A percentile compares a stretch with the other conserved stretches of the same genome.
phyloP scores from a whole-genome alignment of 2,888 invertebrate species.

The Mimas tiliae region DNA sequence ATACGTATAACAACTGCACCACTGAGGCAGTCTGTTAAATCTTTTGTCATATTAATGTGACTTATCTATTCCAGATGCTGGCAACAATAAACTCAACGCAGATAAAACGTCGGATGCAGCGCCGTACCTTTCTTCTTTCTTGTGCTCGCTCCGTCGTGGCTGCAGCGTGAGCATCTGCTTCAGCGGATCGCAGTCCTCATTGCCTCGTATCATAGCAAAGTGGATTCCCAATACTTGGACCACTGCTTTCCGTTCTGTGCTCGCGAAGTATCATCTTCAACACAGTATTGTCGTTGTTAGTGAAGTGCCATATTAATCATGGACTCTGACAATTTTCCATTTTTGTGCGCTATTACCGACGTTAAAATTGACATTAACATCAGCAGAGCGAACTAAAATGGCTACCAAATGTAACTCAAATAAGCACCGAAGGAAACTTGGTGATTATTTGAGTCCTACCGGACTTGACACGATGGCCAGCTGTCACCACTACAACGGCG shows the following conservation, averaged over 20 bases:
- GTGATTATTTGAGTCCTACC: not conserved
- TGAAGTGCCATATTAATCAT: not conserved
- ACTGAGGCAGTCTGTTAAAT: too few species aligned
- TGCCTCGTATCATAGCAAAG: not conserved
- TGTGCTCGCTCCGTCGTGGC: not conserved
- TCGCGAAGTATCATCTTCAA: not conserved
- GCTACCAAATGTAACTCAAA: not conserved
- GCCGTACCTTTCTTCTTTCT: not conserved
- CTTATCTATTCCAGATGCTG: not conserved
- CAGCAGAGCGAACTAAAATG: slow-evolving; percentile 10
- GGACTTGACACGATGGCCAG: not conserved
- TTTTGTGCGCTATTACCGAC: not conserved
- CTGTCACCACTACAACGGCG: not conserved
- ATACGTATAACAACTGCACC: too few species aligned
- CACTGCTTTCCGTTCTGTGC: not conserved
- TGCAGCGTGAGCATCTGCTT: not conserved
- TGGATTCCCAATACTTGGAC: not conserved
- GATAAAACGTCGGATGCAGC: not conserved
- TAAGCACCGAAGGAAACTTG: not conserved
- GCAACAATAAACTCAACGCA: not conserved
- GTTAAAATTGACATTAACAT: not conserved
- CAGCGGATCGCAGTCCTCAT: not conserved
- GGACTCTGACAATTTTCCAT: not conserved
- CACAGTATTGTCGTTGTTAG: not conserved
- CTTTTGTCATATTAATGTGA: not conserved